phyloP scores from a whole-genome alignment of 1,140 invertebrate genomes.

The Aricia agestis region DNA sequence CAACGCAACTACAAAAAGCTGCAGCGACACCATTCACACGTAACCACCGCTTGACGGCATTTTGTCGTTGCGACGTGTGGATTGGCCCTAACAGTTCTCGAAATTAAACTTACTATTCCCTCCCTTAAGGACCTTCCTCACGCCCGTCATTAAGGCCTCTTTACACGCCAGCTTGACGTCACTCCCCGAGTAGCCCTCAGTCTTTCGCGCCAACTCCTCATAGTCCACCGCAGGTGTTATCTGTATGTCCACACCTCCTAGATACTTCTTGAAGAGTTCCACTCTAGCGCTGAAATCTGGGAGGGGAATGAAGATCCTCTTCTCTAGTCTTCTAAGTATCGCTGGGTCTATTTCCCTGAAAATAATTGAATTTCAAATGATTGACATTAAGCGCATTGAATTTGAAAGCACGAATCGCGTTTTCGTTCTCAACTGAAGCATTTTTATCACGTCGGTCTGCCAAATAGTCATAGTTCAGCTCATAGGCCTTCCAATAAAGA shows the following conservation, averaged over 20 bases:
- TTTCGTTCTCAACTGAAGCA: too few relatives aligned
- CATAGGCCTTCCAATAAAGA: too few relatives aligned
- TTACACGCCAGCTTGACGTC: constrained; percentile 93
- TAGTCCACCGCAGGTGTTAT: constrained; percentile 60
- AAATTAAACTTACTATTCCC: constrained; percentile 40
- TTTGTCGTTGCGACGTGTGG: too few relatives aligned
- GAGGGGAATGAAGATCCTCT: constrained; percentile 88
- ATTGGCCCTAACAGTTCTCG: too few relatives aligned
- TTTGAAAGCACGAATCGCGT: too few relatives aligned
- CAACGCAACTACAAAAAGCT: too few relatives aligned
- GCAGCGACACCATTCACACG: too few relatives aligned
- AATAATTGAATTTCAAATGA: constrained; percentile 11
- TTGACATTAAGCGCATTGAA: too few relatives aligned
- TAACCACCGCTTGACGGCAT: too few relatives aligned
- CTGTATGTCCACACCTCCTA: constrained; percentile 65
- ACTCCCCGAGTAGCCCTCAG: constrained; percentile 89
- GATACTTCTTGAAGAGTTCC: constrained; percentile 81
- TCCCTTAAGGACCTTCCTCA: constrained; percentile 56
- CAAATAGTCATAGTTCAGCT: too few relatives aligned
- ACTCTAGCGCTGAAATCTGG: constrained; percentile 81
- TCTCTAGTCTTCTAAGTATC: constrained; percentile 91
- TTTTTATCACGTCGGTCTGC: too few relatives aligned
- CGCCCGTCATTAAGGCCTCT: constrained; percentile 84
- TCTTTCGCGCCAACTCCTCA: constrained; percentile 78
- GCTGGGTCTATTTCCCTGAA: constrained; percentile 91